Evolutionary conservation across 2,888 invertebrate species (phyloP).

Genomic region (Bursaphelenchus okinawaensis): DNA sequence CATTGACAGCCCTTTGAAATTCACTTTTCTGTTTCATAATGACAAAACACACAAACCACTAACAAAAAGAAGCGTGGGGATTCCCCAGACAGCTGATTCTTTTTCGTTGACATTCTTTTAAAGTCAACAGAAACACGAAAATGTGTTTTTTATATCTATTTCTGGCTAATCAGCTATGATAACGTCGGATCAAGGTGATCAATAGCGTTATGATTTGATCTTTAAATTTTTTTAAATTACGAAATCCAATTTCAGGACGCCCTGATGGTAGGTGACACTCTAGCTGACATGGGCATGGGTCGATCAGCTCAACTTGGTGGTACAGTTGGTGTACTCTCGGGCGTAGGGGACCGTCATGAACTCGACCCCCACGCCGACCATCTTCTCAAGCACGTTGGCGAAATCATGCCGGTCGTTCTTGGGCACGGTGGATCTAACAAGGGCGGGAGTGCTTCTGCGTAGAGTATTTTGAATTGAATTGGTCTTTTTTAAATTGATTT

Average conservation of each 20-base stretch:
- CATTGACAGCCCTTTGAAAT: too few species aligned
- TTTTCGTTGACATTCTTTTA: too few species aligned
- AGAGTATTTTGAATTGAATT: not conserved
- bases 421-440: not conserved
- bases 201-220: not conserved
- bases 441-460: not conserved
- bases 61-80: too few species aligned
- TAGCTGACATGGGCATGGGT: conserved; percentile 61
- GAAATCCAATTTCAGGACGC: conserved; percentile 43
- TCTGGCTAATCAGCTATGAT: not conserved
- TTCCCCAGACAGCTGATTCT: too few species aligned
- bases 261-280: conserved; percentile 61
- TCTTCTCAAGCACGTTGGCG: conserved; percentile 50
- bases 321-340: conserved; percentile 60
- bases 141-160: too few species aligned
- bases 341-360: conserved; percentile 51
- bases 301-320: conserved; percentile 59
- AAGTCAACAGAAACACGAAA: too few species aligned
- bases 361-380: conserved; percentile 48
- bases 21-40: too few species aligned
- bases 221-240: too few species aligned
- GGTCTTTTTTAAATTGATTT: not conserved
- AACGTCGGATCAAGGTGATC: not conserved
- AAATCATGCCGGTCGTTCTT: conserved; percentile 36
- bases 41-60: too few species aligned